These are phyloP conservation scores for Fringilla coelebs DNA, from an alignment of 2,797 vertebrate genomes.

Conservation along the genomic window DNA sequence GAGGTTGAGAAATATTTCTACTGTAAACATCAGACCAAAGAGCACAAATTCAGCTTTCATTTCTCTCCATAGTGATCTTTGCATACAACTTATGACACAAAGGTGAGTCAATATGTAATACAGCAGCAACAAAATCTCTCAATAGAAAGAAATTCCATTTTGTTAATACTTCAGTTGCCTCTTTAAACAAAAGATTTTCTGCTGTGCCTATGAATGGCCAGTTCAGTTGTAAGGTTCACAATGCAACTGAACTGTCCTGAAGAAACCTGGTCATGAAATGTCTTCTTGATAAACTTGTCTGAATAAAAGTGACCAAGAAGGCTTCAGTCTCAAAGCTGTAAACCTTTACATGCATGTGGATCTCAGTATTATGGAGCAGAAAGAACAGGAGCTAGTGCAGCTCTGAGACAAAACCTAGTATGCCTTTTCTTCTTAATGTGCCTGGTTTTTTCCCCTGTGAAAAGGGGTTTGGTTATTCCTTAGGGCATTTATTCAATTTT, in stretches of 20 bases:
- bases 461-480: background rate
- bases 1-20: constrained; percentile 53
- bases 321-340: background rate
- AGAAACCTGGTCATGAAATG: background rate
- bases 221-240: background rate
- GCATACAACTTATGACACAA: background rate
- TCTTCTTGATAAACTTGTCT: background rate
- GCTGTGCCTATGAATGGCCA: background rate
- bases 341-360: background rate
- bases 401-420: background rate
- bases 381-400: background rate
- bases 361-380: background rate
- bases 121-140: background rate
- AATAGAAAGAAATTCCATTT: background rate
- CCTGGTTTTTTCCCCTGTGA: background rate
- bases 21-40: constrained; percentile 37
- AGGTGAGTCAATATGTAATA: background rate
- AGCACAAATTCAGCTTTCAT: constrained; percentile 19
- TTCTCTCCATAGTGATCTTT: constrained; percentile 50
- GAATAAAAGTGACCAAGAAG: background rate
- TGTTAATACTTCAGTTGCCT: background rate
- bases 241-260: background rate
- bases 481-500: background rate
- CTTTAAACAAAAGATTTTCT: constrained; percentile 8
- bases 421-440: background rate